Evolutionary conservation across 1,140 invertebrate genomes (phyloP).

Genomic region (Nebria ingens): DNA sequence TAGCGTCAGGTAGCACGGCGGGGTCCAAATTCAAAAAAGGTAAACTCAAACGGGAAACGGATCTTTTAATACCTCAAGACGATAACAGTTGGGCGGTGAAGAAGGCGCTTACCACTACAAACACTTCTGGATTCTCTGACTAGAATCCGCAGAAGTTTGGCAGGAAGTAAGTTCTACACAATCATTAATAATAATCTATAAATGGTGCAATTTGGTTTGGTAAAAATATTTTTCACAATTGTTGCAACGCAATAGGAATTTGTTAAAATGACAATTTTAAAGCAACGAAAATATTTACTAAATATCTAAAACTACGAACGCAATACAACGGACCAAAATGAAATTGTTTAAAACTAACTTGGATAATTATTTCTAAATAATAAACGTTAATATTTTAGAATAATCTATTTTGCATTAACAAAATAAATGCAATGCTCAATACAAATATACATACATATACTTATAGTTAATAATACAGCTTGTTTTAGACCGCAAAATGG

Average conservation of each 20-base stretch:
- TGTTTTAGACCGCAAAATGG: too few species aligned
- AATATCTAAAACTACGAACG: conserved; percentile 16
- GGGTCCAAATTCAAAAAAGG: conserved; percentile 17
- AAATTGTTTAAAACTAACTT: conserved; percentile 14
- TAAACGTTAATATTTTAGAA: too few species aligned
- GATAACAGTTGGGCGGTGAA: conserved; percentile 26
- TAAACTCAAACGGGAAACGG: conserved; percentile 22
- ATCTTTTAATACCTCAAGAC: conserved; percentile 24
- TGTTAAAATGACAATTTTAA: conserved; percentile 27
- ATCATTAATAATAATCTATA: conserved; percentile 3
- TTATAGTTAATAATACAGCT: neutral
- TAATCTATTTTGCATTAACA: too few species aligned
- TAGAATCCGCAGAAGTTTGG: conserved; percentile 16
- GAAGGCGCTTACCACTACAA: conserved; percentile 26
- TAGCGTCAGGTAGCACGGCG: conserved; percentile 1
- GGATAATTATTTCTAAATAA: conserved; percentile 2
- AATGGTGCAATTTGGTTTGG: neutral
- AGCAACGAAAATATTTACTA: conserved; percentile 25
- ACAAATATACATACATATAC: neutral
- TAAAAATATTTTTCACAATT: neutral
- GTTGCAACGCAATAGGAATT: neutral
- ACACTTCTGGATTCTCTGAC: conserved; percentile 32
- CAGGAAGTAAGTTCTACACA: neutral
- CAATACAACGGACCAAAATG: conserved; percentile 21
- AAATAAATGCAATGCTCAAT: neutral